A percentile compares a stretch with the other conserved stretches of the same genome.
Conservation (phyloP, 2,113 vertebrate genomes). For the Petrocephalus microphthalmus region DNA sequence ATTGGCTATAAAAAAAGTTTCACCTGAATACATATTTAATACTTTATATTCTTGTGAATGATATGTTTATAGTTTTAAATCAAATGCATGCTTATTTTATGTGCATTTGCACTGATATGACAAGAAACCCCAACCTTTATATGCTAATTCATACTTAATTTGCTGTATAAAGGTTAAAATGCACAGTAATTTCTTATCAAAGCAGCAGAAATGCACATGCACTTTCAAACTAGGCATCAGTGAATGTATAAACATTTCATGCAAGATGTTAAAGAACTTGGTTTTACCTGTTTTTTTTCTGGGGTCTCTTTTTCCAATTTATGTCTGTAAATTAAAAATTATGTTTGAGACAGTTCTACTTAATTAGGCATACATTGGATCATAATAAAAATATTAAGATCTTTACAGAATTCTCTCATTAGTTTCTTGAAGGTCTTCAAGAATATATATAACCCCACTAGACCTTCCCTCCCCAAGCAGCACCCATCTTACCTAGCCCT, state of each 20-base stretch:
- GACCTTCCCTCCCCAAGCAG: neutral
- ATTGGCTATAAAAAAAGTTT: no score
- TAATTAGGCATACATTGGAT: neutral
- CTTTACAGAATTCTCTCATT: constrained; percentile 75
- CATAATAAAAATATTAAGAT: neutral
- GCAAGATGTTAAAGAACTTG: neutral
- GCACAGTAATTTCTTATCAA: no score
- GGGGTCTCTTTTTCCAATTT: constrained; percentile 71
- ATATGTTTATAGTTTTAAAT: no score
- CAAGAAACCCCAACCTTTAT: no score
- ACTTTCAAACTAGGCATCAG: neutral
- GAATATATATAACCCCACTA: neutral
- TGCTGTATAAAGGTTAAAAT: no score
- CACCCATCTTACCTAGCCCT: constrained; percentile 74
- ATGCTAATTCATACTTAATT: no score
- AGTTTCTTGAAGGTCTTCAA: constrained; percentile 66
- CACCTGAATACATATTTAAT: no score
- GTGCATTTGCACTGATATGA: no score
- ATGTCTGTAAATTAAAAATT: constrained; percentile 53
- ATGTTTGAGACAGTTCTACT: neutral
- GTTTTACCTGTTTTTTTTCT: constrained; percentile 75
- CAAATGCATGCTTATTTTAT: no score
- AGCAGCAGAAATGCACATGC: neutral
- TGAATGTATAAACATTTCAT: neutral
- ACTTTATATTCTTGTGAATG: no score